Conservation (phyloP, 2,888 invertebrate species). For the Acanthococcus lagerstroemiae region DNA sequence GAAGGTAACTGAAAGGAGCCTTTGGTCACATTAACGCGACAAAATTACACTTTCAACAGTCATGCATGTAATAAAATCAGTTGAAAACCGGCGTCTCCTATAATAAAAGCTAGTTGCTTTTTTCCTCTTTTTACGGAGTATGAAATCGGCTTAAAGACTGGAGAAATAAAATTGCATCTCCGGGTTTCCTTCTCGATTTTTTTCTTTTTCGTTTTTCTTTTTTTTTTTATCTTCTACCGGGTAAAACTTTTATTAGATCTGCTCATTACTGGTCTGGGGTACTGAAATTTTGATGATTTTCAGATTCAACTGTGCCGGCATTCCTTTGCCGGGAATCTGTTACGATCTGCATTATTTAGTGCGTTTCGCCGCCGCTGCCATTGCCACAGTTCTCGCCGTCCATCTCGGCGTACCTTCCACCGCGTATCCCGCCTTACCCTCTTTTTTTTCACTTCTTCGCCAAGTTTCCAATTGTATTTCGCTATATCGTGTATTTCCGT, state of each 20-base stretch:
- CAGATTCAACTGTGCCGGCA: conserved; percentile 32
- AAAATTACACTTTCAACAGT: too few species aligned
- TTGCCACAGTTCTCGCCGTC: background rate
- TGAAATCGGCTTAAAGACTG: conserved; percentile 24
- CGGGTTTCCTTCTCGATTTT: conserved; percentile 32
- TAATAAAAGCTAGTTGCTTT: background rate
- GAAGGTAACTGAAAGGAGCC: too few species aligned
- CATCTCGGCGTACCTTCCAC: background rate
- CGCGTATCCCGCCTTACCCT: too few species aligned
- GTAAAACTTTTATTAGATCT: conserved; percentile 35
- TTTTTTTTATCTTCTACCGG: conserved; percentile 33
- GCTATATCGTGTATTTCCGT: background rate
- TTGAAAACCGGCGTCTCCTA: conserved; percentile 21
- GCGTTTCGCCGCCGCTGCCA: conserved; percentile 6
- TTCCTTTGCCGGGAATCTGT: conserved; percentile 27
- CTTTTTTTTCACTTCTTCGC: background rate
- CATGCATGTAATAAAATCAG: conserved; percentile 28
- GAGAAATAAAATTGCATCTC: conserved; percentile 28
- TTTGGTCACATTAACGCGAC: too few species aligned
- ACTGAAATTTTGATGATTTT: conserved; percentile 35
- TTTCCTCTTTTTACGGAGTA: conserved; percentile 18
- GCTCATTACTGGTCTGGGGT: conserved; percentile 34
- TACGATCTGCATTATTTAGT: conserved; percentile 24
- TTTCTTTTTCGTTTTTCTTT: conserved; percentile 32
- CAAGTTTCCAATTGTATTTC: conserved; percentile 8